Base-by-base conservation (phyloP, 2,797 vertebrate species). In the Cuculus canorus region DNA sequence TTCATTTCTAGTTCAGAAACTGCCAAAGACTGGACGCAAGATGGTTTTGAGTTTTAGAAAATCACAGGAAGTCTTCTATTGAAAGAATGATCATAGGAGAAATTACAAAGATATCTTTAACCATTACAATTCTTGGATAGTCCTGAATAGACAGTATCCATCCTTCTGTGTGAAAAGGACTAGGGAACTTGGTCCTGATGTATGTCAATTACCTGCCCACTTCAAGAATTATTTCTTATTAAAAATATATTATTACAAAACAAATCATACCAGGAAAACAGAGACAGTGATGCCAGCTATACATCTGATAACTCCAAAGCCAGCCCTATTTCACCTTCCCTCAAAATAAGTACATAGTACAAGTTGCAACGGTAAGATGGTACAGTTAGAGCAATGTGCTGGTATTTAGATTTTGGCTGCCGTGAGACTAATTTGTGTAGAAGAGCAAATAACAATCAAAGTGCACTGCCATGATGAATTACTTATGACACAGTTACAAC, bases 361-460 rank as follows among this genome's bases (percentile, higher is more conserved):
- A 69, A 41, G 30, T 22, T 32, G 33, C 22, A 47, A 21, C 11
- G 13, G 11, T 22, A 27, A 66, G 28, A 8, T 39, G n/a, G 53
- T 48, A 13, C 23, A 84, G 15, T 19, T 8, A 18, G 37, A 57
- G 17, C 61, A 75, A 53, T 0, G 0, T 69, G 17, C 35, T 48
- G 45, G 5, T 16, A 30, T 72, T 81, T 8, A 2, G 15, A 6
- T 47, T 52, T 63, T 63, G 79, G 15, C 39, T 53, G 54, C 59
- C 3, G 0, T 64, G 19, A 75, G 28, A 64, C 16, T 48, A 60
- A 52, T 53, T 17, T 24, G 43, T 73, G 43, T 28, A 10, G 50
- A 92, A 71, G 17, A 39, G 11, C 25, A 48, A 53, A 27, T 30
- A 45, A 25, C 10, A 48, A 9, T 33, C 10, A 11, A 76, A 77